Conservation (phyloP, 2,797 vertebrate genomes). For the Anabacerthia variegaticeps region DNA sequence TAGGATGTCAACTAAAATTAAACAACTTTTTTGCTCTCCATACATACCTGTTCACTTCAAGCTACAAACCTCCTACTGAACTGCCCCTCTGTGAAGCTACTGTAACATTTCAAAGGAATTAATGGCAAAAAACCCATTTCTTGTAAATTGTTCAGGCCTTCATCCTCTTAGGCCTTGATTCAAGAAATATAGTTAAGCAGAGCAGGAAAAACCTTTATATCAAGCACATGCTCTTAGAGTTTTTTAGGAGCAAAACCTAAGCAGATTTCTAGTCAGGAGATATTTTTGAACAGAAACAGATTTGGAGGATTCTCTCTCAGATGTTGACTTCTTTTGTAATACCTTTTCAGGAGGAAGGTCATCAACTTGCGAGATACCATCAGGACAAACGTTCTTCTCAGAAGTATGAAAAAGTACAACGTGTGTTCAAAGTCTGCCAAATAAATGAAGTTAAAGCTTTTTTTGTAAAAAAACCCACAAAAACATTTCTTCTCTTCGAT, state of each 20-base stretch:
- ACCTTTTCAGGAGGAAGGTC: neutral
- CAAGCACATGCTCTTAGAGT: neutral
- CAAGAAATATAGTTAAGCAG: neutral
- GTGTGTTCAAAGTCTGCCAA: neutral
- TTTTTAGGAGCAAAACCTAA: neutral
- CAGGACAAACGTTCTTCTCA: neutral
- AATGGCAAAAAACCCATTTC: neutral
- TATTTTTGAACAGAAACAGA: neutral
- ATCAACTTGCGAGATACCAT: neutral
- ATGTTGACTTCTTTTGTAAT: neutral
- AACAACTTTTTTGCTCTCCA: neutral
- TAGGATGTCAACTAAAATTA: neutral
- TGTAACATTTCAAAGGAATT: neutral
- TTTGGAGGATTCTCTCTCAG: neutral
- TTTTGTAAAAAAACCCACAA: neutral
- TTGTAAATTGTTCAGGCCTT: neutral
- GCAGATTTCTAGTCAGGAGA: neutral
- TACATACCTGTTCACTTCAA: neutral
- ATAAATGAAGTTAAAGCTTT: neutral
- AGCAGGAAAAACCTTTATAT: neutral
- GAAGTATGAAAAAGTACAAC: neutral
- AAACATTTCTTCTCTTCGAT: neutral
- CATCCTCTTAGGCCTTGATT: neutral
- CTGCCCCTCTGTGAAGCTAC: neutral
- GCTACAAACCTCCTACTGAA: neutral